These are phyloP conservation scores for Drosophila multiciliata DNA, from an alignment of 2,888 invertebrate genomes.

Conservation along the genomic window DNA sequence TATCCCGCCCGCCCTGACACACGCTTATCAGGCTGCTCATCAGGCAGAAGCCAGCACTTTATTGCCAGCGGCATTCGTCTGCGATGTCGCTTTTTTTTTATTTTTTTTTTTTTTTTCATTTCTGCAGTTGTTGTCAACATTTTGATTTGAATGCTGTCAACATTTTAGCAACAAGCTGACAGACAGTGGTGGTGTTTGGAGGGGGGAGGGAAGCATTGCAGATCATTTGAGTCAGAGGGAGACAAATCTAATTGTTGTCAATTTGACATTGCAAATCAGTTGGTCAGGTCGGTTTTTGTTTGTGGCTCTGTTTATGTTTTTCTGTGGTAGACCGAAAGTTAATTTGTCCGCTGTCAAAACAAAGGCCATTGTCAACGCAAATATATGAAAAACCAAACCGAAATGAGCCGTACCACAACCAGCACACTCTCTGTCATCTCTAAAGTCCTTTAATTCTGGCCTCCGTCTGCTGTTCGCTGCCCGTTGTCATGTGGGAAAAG, in stretches of 20 bases:
- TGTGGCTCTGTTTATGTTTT: conserved; percentile 23
- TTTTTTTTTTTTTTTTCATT: conserved; percentile 17
- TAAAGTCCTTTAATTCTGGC: conserved; percentile 26
- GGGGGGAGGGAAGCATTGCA: not conserved
- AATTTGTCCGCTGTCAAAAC: conserved; percentile 41
- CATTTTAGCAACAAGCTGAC: conserved; percentile 65
- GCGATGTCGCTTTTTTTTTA: conserved; percentile 22
- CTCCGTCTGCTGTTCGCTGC: conserved; percentile 12
- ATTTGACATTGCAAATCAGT: conserved; percentile 57
- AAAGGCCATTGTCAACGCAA: conserved; percentile 24
- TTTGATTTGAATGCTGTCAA: conserved; percentile 79
- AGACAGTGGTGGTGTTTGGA: conserved; percentile 12
- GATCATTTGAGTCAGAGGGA: conserved; percentile 22
- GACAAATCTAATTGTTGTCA: conserved; percentile 66
- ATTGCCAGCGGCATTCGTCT: conserved; percentile 49
- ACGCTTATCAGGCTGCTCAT: conserved; percentile 10
- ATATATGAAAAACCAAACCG: conserved; percentile 14
- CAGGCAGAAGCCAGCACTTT: conserved; percentile 20
- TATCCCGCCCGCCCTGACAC: no score
- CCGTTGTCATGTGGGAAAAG: conserved; percentile 47
- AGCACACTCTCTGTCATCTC: not conserved
- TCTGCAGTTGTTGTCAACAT: conserved; percentile 55
- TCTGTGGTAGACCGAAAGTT: conserved; percentile 23
- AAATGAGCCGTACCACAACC: not conserved
- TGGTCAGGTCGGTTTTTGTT: conserved; percentile 36